Percentiles rank a stretch among this genome's conserved stretches.
Evolutionary conservation across 2,797 vertebrate genomes (phyloP).

Genomic region (Aphelocoma californica): DNA sequence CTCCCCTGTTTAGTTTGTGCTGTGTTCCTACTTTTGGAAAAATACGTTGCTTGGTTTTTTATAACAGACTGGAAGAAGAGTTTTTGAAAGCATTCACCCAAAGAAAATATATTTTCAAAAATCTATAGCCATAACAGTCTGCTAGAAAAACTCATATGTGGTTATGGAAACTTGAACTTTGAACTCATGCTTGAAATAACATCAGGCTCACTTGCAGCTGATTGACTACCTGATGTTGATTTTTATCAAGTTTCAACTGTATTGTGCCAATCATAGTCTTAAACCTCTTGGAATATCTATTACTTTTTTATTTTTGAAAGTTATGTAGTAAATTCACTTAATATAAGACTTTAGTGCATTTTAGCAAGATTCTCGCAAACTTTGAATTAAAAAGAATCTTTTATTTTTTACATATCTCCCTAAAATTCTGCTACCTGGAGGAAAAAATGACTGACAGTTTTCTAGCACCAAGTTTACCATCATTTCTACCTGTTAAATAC

Average conservation of each 20-base stretch:
- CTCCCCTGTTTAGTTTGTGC: background rate
- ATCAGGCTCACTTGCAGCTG: background rate
- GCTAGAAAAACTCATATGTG: background rate
- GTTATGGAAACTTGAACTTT: background rate
- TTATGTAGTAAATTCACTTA: background rate
- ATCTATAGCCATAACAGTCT: background rate
- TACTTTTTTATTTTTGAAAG: background rate
- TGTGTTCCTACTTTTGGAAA: background rate
- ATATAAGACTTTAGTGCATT: background rate
- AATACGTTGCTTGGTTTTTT: background rate
- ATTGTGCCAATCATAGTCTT: background rate
- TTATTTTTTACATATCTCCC: background rate
- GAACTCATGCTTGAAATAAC: background rate
- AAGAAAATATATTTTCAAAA: background rate
- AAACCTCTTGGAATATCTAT: background rate
- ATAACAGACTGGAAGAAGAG: background rate
- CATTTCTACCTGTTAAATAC: background rate
- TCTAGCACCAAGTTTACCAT: background rate
- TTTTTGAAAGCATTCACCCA: background rate
- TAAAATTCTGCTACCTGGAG: background rate
- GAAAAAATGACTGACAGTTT: background rate
- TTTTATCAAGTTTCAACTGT: background rate
- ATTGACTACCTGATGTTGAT: background rate
- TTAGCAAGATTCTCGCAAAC: background rate
- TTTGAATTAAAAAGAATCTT: background rate